Base-by-base conservation (phyloP, 2,113 vertebrate genomes). In the Electrona antarctica region DNA sequence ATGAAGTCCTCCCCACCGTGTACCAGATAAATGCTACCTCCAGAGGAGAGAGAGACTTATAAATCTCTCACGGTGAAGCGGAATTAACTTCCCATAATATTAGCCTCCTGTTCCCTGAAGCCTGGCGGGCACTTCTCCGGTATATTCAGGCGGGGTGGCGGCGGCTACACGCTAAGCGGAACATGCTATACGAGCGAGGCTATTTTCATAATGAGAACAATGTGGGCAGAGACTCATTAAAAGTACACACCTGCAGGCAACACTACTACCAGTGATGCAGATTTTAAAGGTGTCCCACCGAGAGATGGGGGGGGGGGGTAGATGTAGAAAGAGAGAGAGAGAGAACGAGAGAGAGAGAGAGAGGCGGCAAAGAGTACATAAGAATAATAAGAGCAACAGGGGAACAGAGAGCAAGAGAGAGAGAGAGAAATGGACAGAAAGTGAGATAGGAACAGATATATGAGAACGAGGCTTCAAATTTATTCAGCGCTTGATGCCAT, bases 241-340 rank as follows among this genome's bases (percentile, higher is more conserved):
- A 41, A 59, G 46, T 62, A 79, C 41, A 41, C 70, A 73, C 80
- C 85, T 75, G 71, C 76, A 80, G 77, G 79, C 67, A 73, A 82
- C 78, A 54, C 69, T 62, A 64, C 72, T 62, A 67, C 72, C 73
- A 73, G 33, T 47, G 61, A 41, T 65, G 74, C 50, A 66, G 57
- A 29, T 77, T 73, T 64, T 67, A 62, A 12, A 14, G 11, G 58
- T 5, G 58, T 58, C 47, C 58, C 45, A 60, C 8, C 50, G 58
- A 59, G 64, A 45, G 49, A 14, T 47, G 8, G 4, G 48, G 52
- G 28, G 12, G 58, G 47, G 46, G 46, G 55, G 29, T 55, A 52
- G 14, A 9, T 7, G 21, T 21, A 21, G 21, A 48, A 47, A 54
- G 55, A 48, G 50, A 41, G 59, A 50, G 61, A 52, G 14, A 8